Conservation (phyloP, 1,140 invertebrate genomes). For the Drosophila nigromelanica region DNA sequence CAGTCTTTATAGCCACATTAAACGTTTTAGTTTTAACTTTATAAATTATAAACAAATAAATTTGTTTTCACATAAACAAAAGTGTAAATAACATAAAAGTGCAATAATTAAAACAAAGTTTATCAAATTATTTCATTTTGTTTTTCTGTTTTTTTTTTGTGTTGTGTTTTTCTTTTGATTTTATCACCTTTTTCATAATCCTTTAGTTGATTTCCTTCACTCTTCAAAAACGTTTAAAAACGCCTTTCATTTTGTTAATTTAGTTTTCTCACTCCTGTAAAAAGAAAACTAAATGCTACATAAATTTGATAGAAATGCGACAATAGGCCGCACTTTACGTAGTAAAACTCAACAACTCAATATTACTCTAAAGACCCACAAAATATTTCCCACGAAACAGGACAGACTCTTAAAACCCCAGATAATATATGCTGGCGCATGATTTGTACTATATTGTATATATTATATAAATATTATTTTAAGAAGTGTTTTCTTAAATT, state of each 20-base stretch:
- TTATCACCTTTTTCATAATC: constrained; percentile 69
- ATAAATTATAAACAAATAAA: constrained; percentile 68
- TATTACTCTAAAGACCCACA: not conserved
- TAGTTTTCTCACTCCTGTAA: constrained; percentile 71
- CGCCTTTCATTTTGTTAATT: constrained; percentile 53
- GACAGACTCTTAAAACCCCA: constrained; percentile 4
- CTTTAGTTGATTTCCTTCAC: constrained; percentile 65
- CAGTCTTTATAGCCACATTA: constrained; percentile 9
- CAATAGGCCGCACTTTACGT: constrained; percentile 52
- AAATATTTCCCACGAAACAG: not conserved
- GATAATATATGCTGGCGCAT: not conserved
- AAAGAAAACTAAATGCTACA: constrained; percentile 77
- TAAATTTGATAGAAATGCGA: constrained; percentile 59
- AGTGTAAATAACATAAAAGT: constrained; percentile 79
- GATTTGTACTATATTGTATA: not conserved
- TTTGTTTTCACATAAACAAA: constrained; percentile 69
- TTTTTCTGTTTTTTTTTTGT: constrained; percentile 34
- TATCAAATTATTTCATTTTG: constrained; percentile 47
- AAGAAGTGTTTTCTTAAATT: not conserved
- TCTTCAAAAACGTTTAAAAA: constrained; percentile 54
- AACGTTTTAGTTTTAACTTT: constrained; percentile 27
- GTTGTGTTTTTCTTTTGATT: constrained; percentile 48
- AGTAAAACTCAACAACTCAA: constrained; percentile 51
- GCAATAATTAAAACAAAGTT: constrained; percentile 71
- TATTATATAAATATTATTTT: not conserved